phyloP scores from a whole-genome alignment of 2,113 vertebrate genomes.

The Erpornis zantholeuca region DNA sequence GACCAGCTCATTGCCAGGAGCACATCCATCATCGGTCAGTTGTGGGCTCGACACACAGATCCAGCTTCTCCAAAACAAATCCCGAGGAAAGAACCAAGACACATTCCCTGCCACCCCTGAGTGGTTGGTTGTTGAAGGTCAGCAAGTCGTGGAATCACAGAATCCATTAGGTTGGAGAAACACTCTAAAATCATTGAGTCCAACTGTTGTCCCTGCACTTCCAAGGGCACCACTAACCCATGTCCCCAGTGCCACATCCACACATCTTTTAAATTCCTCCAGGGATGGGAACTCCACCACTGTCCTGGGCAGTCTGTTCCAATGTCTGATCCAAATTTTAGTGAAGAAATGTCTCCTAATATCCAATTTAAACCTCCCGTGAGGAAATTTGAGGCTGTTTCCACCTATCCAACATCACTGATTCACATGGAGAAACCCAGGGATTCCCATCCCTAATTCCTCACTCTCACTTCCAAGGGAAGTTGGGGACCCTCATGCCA shows the following conservation, averaged over 20 bases:
- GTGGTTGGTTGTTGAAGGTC: not conserved
- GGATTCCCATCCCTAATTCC: not conserved
- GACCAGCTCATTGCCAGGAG: not conserved
- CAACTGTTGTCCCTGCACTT: not conserved
- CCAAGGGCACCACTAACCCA: not conserved
- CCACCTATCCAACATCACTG: not conserved
- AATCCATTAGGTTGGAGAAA: not conserved
- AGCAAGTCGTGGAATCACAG: not conserved
- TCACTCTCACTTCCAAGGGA: not conserved
- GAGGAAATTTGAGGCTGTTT: not conserved
- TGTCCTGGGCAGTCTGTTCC: not conserved
- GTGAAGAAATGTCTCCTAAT: not conserved
- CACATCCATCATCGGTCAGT: not conserved
- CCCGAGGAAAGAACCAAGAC: not conserved
- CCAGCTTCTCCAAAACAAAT: not conserved
- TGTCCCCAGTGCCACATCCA: not conserved
- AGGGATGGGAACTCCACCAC: too few relatives aligned
- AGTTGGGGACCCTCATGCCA: not conserved
- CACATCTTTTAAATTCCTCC: not conserved
- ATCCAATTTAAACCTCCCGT: not conserved
- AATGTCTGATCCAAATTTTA: not conserved
- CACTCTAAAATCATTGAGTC: not conserved
- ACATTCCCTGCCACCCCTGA: not conserved
- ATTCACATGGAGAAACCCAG: rapidly evolving
- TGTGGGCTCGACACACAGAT: not conserved